phyloP scores from a whole-genome alignment of 2,888 invertebrate genomes.

The Pherbina coryleti region DNA sequence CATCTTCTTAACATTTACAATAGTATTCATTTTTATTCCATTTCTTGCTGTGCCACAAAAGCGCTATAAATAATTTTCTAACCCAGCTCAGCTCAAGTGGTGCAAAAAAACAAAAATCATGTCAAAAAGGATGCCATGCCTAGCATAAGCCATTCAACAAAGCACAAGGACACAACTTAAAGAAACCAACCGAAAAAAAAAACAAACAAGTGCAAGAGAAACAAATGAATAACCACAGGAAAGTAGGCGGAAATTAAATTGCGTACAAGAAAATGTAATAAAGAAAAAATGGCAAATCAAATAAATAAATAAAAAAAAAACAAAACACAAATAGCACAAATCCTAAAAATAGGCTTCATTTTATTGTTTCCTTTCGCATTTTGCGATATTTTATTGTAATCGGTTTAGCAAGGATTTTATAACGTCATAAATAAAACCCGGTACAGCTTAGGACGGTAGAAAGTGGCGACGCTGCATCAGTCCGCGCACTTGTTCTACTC shows the following conservation, averaged over 20 bases:
- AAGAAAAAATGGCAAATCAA: neutral
- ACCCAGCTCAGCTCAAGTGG: neutral
- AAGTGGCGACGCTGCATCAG: too few species aligned
- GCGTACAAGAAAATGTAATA: neutral
- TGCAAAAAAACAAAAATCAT: neutral
- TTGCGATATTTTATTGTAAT: constrained; percentile 10
- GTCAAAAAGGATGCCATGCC: too few species aligned
- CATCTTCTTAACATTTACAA: neutral
- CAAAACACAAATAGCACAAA: neutral
- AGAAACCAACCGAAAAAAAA: neutral
- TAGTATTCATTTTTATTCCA: neutral
- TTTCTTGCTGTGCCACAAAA: neutral
- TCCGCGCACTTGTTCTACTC: too few species aligned
- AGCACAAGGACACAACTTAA: neutral
- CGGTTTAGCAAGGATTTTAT: constrained; percentile 15
- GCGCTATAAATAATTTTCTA: constrained; percentile 10
- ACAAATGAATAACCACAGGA: neutral
- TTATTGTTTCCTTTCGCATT: neutral
- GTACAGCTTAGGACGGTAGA: neutral
- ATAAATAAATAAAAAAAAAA: neutral
- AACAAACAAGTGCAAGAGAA: neutral
- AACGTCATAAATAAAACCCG: neutral
- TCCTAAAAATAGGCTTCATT: constrained; percentile 15
- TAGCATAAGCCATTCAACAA: neutral
- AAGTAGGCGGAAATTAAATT: constrained; percentile 15